Percentiles rank a stretch among this genome's conserved stretches.
Conservation (phyloP, 2,888 invertebrate genomes). For the Phyto melanocephala region DNA sequence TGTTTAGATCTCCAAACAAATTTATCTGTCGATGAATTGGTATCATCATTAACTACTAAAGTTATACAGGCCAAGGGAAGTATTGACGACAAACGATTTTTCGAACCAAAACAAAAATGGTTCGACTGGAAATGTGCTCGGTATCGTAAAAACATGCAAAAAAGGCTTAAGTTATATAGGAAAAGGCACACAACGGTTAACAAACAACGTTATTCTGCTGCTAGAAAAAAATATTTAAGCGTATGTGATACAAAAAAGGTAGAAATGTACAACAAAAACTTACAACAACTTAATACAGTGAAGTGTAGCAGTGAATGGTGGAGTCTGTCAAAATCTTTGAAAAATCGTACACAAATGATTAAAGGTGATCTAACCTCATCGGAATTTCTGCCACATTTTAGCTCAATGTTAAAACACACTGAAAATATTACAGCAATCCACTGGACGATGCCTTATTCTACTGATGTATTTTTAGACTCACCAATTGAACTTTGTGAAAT, state of each 20-base stretch:
- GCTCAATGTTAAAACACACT: not conserved
- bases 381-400: constrained; percentile 2
- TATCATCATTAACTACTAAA: not conserved
- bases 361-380: not conserved
- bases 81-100: not conserved
- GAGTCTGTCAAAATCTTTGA: not conserved
- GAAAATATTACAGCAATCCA: not conserved
- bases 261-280: not conserved
- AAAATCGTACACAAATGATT: not conserved
- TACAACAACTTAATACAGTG: not conserved
- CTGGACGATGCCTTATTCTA: constrained; percentile 8
- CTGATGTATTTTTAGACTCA: not conserved
- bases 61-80: not conserved
- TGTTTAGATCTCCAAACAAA: not conserved
- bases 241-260: not conserved
- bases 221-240: not conserved
- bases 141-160: not conserved
- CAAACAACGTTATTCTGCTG: not conserved
- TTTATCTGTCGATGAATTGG: not conserved
- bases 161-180: not conserved
- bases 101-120: constrained; percentile 2
- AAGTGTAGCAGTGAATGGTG: constrained; percentile 1
- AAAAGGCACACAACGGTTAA: not conserved
- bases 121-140: not conserved
- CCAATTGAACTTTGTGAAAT: constrained; percentile 4